phyloP scores from a whole-genome alignment of 2,888 invertebrate species.

The Apoderus coryli region DNA sequence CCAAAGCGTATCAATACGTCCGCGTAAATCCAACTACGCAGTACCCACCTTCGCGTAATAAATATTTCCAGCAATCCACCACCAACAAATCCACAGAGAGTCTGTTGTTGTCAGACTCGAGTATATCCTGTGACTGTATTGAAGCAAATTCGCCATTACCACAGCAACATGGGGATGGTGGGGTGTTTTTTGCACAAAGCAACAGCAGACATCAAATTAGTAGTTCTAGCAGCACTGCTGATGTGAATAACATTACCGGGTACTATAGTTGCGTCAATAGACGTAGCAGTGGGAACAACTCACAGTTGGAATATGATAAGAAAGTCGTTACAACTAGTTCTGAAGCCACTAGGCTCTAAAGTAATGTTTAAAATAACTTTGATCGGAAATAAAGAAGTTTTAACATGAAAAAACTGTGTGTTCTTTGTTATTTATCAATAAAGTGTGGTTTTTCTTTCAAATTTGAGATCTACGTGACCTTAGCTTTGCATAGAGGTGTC shows the following conservation, averaged over 20 bases:
- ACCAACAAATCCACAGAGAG: constrained; percentile 78
- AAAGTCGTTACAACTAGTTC: constrained; percentile 46
- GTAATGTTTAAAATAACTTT: too few species aligned
- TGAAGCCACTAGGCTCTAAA: constrained; percentile 56
- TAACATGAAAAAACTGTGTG: too few species aligned
- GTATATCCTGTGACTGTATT: constrained; percentile 57
- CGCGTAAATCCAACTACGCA: constrained; percentile 22
- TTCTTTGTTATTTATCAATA: too few species aligned
- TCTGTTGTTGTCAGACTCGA: constrained; percentile 52
- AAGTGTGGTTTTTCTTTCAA: too few species aligned
- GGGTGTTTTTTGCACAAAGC: constrained; percentile 15
- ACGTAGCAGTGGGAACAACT: constrained; percentile 32
- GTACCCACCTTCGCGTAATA: constrained; percentile 32
- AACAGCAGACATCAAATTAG: too few species aligned
- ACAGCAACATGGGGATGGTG: too few species aligned
- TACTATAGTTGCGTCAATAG: constrained; percentile 32
- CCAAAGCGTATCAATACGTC: constrained; percentile 12
- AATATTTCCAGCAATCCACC: constrained; percentile 42
- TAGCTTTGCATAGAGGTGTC: too few species aligned
- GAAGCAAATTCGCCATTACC: constrained; percentile 28
- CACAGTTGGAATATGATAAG: constrained; percentile 21
- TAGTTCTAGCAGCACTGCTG: too few species aligned
- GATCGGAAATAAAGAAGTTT: too few species aligned
- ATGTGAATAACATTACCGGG: too few species aligned
- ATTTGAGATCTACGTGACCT: too few species aligned